phyloP scores from a whole-genome alignment of 1,140 invertebrate species.

The Latrodectus geometricus region DNA sequence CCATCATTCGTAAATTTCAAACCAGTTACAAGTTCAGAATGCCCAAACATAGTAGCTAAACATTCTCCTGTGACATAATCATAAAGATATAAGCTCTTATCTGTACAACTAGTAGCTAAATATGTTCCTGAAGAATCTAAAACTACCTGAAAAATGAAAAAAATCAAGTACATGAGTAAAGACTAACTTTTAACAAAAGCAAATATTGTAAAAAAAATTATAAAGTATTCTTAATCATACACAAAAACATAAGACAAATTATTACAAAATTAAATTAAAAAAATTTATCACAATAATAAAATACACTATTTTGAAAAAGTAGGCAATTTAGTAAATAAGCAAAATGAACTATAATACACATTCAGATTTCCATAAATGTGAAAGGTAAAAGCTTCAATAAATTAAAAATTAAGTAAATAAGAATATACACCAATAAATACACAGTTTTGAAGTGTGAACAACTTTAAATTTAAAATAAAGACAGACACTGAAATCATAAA shows the following conservation, averaged over 20 bases:
- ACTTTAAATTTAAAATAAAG: no score
- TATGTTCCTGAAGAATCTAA: conserved; percentile 92
- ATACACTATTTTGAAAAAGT: no score
- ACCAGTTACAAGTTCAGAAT: conserved; percentile 90
- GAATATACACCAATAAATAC: no score
- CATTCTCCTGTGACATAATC: conserved; percentile 95
- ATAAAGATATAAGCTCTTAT: conserved; percentile 95
- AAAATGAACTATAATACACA: no score
- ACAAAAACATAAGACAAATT: background rate
- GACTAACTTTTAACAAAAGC: no score
- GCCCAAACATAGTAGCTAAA: conserved; percentile 93
- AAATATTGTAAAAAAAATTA: background rate
- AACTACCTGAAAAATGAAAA: conserved; percentile 75
- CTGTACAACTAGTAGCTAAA: conserved; percentile 92
- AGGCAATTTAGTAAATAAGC: no score
- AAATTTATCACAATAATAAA: background rate
- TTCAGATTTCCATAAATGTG: no score
- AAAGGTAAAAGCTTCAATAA: no score
- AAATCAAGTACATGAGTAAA: background rate
- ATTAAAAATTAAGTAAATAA: no score
- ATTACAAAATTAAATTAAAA: background rate
- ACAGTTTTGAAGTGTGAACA: no score
- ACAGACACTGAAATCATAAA: no score
- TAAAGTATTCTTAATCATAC: background rate
- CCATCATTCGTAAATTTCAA: conserved; percentile 93